Base-by-base conservation (phyloP, 2,797 vertebrate species). In the Sebastes variabilis region DNA sequence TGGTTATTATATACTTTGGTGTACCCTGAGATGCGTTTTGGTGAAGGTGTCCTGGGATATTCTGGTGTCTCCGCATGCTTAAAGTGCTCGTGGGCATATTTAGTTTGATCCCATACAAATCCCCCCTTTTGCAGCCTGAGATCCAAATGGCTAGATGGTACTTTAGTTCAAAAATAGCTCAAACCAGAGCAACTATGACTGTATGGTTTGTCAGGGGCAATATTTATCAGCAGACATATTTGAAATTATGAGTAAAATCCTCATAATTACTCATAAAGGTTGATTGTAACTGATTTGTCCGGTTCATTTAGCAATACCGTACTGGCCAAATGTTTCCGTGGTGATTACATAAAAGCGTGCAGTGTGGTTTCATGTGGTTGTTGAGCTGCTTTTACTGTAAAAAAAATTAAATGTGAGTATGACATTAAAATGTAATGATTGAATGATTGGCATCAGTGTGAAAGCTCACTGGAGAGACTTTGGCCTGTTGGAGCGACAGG, bases 351-450 rank as follows among this genome's bases (percentile, higher is more conserved):
- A 75, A 70, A 75, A 69, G 30, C 3, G 1, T 32, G 36, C 56
- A 22, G 38, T 71, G 18, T 38, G 55, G 27, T 55, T 59, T 72
- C 27, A 9, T 29, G 49, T 64, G 66, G 52, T 46, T 24, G 16
- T 14, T 73, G 58, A 64, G 38, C 46, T 66, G 38, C 32, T 16
- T 80, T 66, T 72, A 56, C 66, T 66, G 64, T 30, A 52, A 72
- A 54, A 46, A 46, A 60, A 71, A 72, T 29, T 9, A 56, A 84
- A 80, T 32, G 18, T 42, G 25, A 71, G 24, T 59, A 38, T 84
- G 38, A 25, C 65, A 66, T 88, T 77, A 76, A 83, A 77, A 64
- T 61, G 66, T 72, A 75, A 75, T 30, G 42, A 72, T 38, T 38
- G 36, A 38, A 14, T 14, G 36, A 38, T 38, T 60, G 22, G 69